These are phyloP conservation scores for Allobates femoralis DNA, from an alignment of 2,797 vertebrate species.

Conservation along the genomic window DNA sequence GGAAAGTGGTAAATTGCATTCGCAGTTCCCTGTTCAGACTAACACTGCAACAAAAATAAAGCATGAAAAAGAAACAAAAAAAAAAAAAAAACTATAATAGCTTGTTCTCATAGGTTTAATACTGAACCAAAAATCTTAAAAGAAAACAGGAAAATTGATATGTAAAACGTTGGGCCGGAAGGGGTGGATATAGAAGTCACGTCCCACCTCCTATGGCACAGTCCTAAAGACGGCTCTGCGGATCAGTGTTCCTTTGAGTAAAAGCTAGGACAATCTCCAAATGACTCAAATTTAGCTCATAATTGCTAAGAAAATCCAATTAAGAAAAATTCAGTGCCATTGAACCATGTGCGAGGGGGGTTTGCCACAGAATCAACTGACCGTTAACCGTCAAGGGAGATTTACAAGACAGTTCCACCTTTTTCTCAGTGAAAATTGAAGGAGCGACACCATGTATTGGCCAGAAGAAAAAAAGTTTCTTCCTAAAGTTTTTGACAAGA, in stretches of 20 bases:
- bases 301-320: too few relatives aligned
- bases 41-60: neutral
- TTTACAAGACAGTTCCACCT: too few relatives aligned
- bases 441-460: neutral
- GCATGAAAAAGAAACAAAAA: conserved; percentile 48
- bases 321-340: too few relatives aligned
- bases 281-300: too few relatives aligned
- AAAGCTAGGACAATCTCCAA: neutral
- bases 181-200: too few relatives aligned
- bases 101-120: conserved; percentile 45
- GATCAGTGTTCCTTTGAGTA: neutral
- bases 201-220: too few relatives aligned
- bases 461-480: neutral
- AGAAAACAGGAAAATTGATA: too few relatives aligned
- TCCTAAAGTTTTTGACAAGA: neutral
- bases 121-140: conserved; percentile 22
- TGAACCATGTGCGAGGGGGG: too few relatives aligned
- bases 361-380: too few relatives aligned
- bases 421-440: neutral
- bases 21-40: neutral
- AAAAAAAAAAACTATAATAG: neutral
- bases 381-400: too few relatives aligned
- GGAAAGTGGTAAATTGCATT: neutral
- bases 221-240: too few relatives aligned
- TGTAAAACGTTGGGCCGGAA: too few relatives aligned